Base-by-base conservation (phyloP, 1,140 invertebrate species). In the Diachasma alloeum region DNA sequence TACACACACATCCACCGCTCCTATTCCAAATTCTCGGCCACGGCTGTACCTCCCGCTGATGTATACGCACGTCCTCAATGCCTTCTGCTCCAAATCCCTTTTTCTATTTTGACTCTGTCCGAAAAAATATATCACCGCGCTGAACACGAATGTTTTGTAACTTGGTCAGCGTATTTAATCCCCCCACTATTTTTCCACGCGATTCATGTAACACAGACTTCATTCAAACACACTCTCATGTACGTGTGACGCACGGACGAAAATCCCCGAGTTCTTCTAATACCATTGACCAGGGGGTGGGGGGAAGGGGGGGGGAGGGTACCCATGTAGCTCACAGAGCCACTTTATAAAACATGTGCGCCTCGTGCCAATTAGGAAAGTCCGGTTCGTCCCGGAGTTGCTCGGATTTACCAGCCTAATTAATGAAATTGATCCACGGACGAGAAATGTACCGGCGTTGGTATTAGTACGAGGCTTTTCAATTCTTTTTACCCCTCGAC, bases 391-490 rank as follows among this genome's bases (percentile, higher is more conserved):
- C 36, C 59, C 42, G 77, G 79, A 73, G 78, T 74, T 73, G 59
- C 59, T 31, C 79, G 81, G 85, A 85, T 87, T 88, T 86, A 87
- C 80, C 84, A 81, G 83, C 81, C 85, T 87, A 83, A 86, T 88
- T 86, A 88, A 86, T 83, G 82, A 85, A 86, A 87, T 87, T 84
- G 83, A 86, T 86, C 83, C 79, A 81, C 10, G 81, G 80, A 83
- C 59, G 59, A 63, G 59, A 63, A 24, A 63, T 63, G 11, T 63
- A 26, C 59, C 11, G 24, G 19, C 24, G 11, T 19, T 24, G 59
- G 19, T 31, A 63, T 63, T 63, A 63, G 59, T 63, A 1, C 22
- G 6, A 15, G 24, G 19, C 59, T 63, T 63, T 63, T 63, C 22
- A 63, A 63, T 63, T 63, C 59, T 63, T 63, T n/a, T 31, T 19